Conservation (phyloP, 2,113 vertebrate genomes). For the Cercopithecus mona region DNA sequence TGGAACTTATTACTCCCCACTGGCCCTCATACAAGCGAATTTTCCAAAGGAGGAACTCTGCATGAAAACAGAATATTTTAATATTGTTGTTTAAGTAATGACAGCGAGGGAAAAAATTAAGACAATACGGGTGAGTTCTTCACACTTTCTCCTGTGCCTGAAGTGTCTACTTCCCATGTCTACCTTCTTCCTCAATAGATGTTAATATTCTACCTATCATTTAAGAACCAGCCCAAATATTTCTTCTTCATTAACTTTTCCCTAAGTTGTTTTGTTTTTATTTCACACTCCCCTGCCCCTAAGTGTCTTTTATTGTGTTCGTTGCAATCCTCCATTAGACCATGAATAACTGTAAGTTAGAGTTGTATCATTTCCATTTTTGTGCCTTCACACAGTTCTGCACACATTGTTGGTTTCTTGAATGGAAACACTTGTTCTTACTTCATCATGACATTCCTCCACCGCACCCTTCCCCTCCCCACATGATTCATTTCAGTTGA, state of each 20-base stretch:
- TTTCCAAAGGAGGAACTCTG: not conserved
- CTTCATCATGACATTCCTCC: not conserved
- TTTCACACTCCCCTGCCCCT: fast-evolving
- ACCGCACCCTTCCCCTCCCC: not conserved
- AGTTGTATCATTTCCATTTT: not conserved
- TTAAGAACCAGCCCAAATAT: not conserved
- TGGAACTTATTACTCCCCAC: not conserved
- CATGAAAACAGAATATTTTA: not conserved
- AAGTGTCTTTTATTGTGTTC: not conserved
- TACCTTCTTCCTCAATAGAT: not conserved
- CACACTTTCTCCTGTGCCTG: not conserved
- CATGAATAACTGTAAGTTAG: not conserved
- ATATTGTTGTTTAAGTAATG: not conserved
- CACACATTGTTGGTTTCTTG: not conserved
- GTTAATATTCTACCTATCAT: not conserved
- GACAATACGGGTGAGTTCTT: not conserved
- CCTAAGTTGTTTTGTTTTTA: not conserved
- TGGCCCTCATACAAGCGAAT: not conserved
- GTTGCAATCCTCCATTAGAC: not conserved
- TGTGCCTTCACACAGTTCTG: not conserved
- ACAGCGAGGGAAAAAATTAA: not conserved
- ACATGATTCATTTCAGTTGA: not conserved
- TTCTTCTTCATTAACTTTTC: not conserved
- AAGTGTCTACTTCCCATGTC: not conserved
- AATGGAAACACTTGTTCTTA: not conserved